Conservation (phyloP, 2,797 vertebrate genomes). For the Phaenicophaeus curvirostris region DNA sequence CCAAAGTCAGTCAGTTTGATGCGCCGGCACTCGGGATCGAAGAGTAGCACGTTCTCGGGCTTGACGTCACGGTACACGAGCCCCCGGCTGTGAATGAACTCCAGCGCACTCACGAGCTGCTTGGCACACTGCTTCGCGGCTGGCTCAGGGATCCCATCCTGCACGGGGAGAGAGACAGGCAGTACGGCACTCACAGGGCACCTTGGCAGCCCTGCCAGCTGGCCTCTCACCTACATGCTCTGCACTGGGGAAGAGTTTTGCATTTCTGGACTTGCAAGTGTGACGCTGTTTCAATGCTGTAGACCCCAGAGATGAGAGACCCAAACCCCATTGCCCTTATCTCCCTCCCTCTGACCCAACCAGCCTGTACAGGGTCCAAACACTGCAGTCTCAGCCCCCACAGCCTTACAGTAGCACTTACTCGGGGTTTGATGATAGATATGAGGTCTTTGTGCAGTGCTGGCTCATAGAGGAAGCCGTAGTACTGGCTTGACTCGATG, state of each 20-base stretch:
- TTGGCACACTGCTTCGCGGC: constrained; percentile 86
- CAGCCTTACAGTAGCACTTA: constrained; percentile 40
- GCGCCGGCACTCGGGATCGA: constrained; percentile 83
- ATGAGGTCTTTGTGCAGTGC: constrained; percentile 89
- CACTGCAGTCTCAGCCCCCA: neutral
- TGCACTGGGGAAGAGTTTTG: neutral
- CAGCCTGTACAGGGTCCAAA: neutral
- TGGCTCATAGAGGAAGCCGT: constrained; percentile 89
- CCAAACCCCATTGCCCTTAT: neutral
- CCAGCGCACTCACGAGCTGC: constrained; percentile 90
- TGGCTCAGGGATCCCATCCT: constrained; percentile 86
- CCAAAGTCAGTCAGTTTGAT: constrained; percentile 95
- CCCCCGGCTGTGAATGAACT: constrained; percentile 89
- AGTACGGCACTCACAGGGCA: accelerated
- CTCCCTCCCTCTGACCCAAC: neutral
- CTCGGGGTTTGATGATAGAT: constrained; percentile 89
- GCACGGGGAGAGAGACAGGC: neutral
- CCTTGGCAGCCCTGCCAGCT: neutral
- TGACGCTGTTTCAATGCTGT: neutral
- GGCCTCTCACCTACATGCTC: neutral
- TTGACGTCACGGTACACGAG: constrained; percentile 97
- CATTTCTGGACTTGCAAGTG: neutral
- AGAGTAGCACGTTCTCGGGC: constrained; percentile 94
- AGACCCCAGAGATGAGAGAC: no score
- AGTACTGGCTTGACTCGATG: constrained; percentile 87